Conservation (phyloP, 2,113 vertebrate genomes). For the Bettongia penicillata region DNA sequence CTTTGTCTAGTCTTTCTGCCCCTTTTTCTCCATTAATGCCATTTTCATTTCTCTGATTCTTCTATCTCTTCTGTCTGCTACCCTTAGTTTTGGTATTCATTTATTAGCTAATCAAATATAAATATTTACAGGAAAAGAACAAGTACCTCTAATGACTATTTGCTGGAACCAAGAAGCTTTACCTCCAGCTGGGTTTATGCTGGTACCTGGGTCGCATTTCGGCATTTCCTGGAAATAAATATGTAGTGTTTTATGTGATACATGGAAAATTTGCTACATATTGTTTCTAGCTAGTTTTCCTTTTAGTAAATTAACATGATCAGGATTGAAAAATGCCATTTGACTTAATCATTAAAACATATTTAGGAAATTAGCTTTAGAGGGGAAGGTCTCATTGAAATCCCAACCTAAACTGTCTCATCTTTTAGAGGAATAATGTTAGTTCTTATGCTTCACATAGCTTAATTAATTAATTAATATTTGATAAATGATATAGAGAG, state of each 20-base stretch:
- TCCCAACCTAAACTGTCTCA: constrained; percentile 10
- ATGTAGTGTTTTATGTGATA: neutral
- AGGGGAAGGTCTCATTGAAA: neutral
- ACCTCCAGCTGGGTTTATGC: neutral
- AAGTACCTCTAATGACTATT: neutral
- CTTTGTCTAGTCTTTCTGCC: neutral
- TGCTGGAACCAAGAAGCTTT: neutral
- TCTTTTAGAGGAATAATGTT: constrained; percentile 50
- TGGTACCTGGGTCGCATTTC: too few relatives aligned
- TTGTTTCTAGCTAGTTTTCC: constrained; percentile 27
- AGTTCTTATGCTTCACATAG: constrained; percentile 58
- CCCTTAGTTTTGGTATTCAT: neutral
- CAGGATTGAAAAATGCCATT: constrained; percentile 30
- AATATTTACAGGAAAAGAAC: constrained; percentile 16
- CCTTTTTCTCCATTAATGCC: neutral
- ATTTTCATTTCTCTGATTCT: neutral
- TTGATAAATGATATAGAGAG: constrained; percentile 59
- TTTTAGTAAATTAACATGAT: constrained; percentile 60
- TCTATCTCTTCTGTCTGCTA: neutral
- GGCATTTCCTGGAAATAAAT: neutral
- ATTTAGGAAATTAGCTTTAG: neutral
- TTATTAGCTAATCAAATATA: neutral
- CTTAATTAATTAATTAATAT: neutral
- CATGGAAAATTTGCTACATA: neutral
- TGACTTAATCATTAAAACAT: constrained; percentile 39